Evolutionary conservation across 2,797 vertebrate genomes (phyloP).

Genomic region (Botia kubotai): DNA sequence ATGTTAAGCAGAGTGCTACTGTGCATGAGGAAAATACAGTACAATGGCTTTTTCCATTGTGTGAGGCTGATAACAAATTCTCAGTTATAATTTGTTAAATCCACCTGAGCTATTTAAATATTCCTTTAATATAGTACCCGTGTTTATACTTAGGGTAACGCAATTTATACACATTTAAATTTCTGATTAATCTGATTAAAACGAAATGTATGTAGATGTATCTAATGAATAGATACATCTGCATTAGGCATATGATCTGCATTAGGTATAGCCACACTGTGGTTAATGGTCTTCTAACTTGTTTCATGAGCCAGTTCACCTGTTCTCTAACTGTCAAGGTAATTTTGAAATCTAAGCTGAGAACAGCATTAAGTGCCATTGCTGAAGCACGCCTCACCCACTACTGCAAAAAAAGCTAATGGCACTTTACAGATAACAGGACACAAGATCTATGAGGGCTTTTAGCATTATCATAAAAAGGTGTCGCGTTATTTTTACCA

Average conservation of each 20-base stretch:
- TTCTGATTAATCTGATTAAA: not conserved
- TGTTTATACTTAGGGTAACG: not conserved
- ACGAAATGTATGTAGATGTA: not conserved
- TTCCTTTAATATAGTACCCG: not conserved
- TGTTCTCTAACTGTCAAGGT: constrained; percentile 39
- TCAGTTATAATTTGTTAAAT: not conserved
- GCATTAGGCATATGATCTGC: not conserved
- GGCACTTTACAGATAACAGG: constrained; percentile 56
- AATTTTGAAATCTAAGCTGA: constrained; percentile 52
- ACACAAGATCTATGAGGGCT: constrained; percentile 51
- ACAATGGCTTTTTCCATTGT: not conserved
- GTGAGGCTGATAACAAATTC: not conserved
- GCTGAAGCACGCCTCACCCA: constrained; percentile 43
- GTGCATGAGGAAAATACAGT: not conserved
- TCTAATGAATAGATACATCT: not conserved
- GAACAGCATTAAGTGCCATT: constrained; percentile 54
- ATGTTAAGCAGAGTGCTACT: not conserved
- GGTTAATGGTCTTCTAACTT: constrained; percentile 20
- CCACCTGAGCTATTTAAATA: not conserved
- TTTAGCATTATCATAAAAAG: constrained; percentile 55
- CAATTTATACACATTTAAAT: not conserved
- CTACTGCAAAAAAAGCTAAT: constrained; percentile 46
- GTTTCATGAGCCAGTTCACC: constrained; percentile 28
- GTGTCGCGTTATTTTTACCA: constrained; percentile 21
- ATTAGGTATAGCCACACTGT: constrained; percentile 10